Conservation (phyloP, 1,140 invertebrate species). For the Drosophila suzukii region DNA sequence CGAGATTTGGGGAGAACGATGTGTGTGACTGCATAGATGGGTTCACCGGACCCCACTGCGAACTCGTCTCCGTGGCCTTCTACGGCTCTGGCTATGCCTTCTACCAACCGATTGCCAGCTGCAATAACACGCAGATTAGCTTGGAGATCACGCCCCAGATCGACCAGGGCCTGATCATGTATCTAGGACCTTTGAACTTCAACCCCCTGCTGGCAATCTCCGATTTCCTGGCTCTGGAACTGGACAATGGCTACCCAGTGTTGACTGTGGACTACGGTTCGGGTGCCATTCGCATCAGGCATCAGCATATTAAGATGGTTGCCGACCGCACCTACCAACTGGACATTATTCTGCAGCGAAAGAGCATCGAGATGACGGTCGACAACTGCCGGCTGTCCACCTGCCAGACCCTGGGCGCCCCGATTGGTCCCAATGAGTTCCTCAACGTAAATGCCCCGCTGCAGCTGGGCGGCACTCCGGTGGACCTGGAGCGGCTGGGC, state of each 20-base stretch:
- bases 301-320: slow-evolving; percentile 90
- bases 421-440: slow-evolving; percentile 89
- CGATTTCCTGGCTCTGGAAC: slow-evolving; percentile 96
- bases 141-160: slow-evolving; percentile 91
- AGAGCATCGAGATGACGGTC: slow-evolving; percentile 90
- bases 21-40: slow-evolving; percentile 89
- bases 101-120: slow-evolving; percentile 92
- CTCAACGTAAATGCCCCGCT: slow-evolving; percentile 95
- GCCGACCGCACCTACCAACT: slow-evolving; percentile 93
- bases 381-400: slow-evolving; percentile 90
- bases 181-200: slow-evolving; percentile 92
- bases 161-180: slow-evolving; percentile 94
- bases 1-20: slow-evolving; percentile 85
- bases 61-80: slow-evolving; percentile 94
- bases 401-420: slow-evolving; percentile 89
- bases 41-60: slow-evolving; percentile 94
- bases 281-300: slow-evolving; percentile 90
- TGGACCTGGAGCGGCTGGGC: slow-evolving; percentile 87
- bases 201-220: slow-evolving; percentile 86
- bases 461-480: slow-evolving; percentile 92
- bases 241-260: slow-evolving; percentile 93
- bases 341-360: slow-evolving; percentile 90
- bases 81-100: slow-evolving; percentile 94
- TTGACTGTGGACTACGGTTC: slow-evolving; percentile 96
- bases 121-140: slow-evolving; percentile 91